Conservation (phyloP, 2,113 vertebrate species). For the Spea multiplicata region DNA sequence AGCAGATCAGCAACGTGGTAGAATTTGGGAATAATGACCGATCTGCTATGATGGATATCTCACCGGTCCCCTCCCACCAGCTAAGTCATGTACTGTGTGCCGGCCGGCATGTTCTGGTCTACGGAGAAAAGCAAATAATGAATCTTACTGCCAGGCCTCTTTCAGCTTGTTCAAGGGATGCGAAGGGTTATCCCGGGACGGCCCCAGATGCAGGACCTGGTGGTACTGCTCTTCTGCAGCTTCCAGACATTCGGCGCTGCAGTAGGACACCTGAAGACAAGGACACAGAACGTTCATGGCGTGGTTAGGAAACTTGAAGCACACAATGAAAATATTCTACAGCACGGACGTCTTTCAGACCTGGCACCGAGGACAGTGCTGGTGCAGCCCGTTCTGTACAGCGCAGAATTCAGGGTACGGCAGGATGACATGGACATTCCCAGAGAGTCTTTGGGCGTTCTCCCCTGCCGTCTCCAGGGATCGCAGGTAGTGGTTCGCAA, state of each 20-base stretch:
- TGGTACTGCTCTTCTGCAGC: slow-evolving; percentile 89
- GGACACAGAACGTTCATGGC: too few relatives aligned
- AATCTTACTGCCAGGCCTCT: slow-evolving; percentile 87
- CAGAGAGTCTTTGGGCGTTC: slow-evolving; percentile 85
- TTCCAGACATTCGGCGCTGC: slow-evolving; percentile 84
- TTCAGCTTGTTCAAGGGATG: slow-evolving; percentile 94
- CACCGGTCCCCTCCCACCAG: too few relatives aligned
- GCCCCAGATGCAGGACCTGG: slow-evolving; percentile 81
- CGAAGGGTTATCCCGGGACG: slow-evolving; percentile 76
- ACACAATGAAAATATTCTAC: too few relatives aligned
- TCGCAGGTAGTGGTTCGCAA: slow-evolving; percentile 88
- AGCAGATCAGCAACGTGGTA: too few relatives aligned
- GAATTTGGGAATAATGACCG: too few relatives aligned
- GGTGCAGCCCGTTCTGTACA: slow-evolving; percentile 79
- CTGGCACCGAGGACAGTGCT: slow-evolving; percentile 67
- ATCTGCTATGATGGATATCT: too few relatives aligned
- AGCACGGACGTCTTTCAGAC: too few relatives aligned
- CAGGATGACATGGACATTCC: slow-evolving; percentile 71
- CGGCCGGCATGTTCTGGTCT: too few relatives aligned
- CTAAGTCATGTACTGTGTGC: too few relatives aligned
- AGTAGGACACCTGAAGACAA: slow-evolving; percentile 80
- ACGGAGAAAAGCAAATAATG: too few relatives aligned
- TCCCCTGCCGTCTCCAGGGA: slow-evolving; percentile 91
- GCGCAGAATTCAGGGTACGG: slow-evolving; percentile 85
- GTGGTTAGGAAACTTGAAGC: too few relatives aligned